A percentile compares a stretch with the other conserved stretches of the same genome.
These are phyloP conservation scores for Drosophila nigricruria DNA, from an alignment of 2,888 invertebrate genomes.

Conservation along the genomic window DNA sequence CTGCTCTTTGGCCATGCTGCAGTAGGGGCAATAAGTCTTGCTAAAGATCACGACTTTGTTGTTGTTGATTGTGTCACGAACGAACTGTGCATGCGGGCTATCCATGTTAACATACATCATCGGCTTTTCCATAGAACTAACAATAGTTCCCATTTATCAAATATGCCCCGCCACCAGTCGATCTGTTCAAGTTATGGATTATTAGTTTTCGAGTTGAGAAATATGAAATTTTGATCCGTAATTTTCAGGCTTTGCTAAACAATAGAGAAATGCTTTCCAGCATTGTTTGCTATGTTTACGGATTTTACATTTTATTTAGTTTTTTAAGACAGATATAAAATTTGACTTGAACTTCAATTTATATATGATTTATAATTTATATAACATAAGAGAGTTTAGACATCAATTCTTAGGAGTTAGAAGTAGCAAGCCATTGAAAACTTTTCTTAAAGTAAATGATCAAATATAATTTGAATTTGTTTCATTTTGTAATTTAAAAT, in stretches of 20 bases:
- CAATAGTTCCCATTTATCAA: constrained; percentile 71
- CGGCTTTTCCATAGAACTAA: constrained; percentile 60
- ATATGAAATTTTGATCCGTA: neutral
- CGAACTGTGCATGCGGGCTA: constrained; percentile 80
- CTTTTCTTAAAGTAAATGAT: too few relatives aligned
- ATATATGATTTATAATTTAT: too few relatives aligned
- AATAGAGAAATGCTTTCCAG: neutral
- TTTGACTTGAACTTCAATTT: neutral
- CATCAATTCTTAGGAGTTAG: too few relatives aligned
- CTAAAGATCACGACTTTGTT: constrained; percentile 96
- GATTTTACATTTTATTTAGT: neutral
- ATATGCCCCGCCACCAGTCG: neutral
- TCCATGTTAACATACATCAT: constrained; percentile 71
- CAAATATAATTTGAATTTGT: too few relatives aligned
- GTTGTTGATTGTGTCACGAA: constrained; percentile 89
- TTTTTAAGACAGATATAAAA: neutral
- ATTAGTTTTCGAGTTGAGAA: constrained; percentile 16
- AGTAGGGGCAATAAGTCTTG: constrained; percentile 95
- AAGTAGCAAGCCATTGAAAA: too few relatives aligned
- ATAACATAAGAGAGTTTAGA: too few relatives aligned
- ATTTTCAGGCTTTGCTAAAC: neutral
- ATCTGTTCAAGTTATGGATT: neutral
- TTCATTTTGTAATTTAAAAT: too few relatives aligned
- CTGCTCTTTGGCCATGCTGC: constrained; percentile 95
- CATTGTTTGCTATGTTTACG: constrained; percentile 20